Conservation (phyloP, 2,888 invertebrate species). For the Drosophila rellima region DNA sequence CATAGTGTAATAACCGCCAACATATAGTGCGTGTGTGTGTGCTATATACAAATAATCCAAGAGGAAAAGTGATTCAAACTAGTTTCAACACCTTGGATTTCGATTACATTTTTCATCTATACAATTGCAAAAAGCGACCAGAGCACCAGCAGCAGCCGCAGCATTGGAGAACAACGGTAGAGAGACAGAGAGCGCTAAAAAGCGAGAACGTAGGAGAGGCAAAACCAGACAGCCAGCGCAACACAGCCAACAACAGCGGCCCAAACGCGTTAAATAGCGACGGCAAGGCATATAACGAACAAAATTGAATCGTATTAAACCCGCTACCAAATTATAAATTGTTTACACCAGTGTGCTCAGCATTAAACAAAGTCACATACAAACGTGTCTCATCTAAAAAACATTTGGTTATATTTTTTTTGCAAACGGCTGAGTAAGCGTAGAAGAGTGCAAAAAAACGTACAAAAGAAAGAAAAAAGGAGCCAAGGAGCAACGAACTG, state of each 20-base stretch:
- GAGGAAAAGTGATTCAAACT: conserved; percentile 64
- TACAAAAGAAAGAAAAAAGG: conserved; percentile 69
- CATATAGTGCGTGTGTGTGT: conserved; percentile 60
- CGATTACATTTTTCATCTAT: conserved; percentile 76
- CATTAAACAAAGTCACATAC: conserved; percentile 35
- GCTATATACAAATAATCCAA: conserved; percentile 51
- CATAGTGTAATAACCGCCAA: conserved; percentile 45
- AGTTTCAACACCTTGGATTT: conserved; percentile 72
- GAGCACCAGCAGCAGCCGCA: conserved; percentile 54
- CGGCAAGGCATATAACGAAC: conserved; percentile 34
- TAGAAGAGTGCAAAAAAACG: conserved; percentile 73
- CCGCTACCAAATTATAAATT: conserved; percentile 32
- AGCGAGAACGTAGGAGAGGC: conserved; percentile 65
- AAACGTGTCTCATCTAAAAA: conserved; percentile 52
- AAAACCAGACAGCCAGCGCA: conserved; percentile 61
- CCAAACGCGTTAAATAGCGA: conserved; percentile 60
- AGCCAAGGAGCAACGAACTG: conserved; percentile 81
- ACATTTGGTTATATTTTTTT: conserved; percentile 56
- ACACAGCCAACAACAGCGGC: conserved; percentile 67
- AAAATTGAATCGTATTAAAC: conserved; percentile 28
- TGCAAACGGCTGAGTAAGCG: conserved; percentile 73
- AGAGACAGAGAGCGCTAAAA: conserved; percentile 60
- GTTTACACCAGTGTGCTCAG: conserved; percentile 14
- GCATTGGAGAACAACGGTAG: conserved; percentile 56
- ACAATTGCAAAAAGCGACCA: conserved; percentile 72